phyloP scores from a whole-genome alignment of 1,140 invertebrate genomes.

The Caenorhabditis brenneri region DNA sequence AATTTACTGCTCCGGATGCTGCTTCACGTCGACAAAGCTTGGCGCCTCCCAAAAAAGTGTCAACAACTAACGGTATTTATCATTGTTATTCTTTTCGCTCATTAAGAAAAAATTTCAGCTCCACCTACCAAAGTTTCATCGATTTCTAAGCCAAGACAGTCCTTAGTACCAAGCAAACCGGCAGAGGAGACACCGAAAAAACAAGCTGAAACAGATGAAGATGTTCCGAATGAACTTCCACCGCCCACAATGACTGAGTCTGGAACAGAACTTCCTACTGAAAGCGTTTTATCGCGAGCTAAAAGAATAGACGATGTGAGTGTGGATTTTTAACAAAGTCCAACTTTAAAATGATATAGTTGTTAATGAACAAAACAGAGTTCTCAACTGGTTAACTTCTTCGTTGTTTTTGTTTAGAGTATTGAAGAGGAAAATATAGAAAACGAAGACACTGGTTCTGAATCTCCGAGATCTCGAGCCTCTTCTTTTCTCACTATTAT shows the following conservation, averaged over 20 bases:
- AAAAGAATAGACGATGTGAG: slow-evolving; percentile 44
- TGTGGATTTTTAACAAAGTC: too few species aligned
- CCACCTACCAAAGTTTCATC: background rate
- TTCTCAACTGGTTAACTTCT: too few species aligned
- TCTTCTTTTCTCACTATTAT: background rate
- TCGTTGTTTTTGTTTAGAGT: background rate
- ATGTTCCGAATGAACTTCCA: background rate
- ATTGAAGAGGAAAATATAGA: background rate
- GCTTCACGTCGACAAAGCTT: background rate
- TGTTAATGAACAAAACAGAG: too few species aligned
- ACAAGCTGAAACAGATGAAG: background rate
- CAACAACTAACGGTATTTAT: background rate
- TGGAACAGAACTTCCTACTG: background rate
- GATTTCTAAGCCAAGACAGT: background rate
- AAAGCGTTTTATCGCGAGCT: slow-evolving; percentile 21
- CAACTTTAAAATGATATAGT: too few species aligned
- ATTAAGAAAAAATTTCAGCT: background rate
- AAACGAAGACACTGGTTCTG: background rate
- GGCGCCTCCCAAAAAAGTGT: background rate
- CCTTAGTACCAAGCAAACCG: background rate
- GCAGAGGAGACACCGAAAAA: background rate
- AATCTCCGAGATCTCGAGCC: background rate
- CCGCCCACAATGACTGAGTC: background rate
- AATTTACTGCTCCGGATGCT: slow-evolving; percentile 5
- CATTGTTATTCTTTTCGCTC: background rate